Conservation (phyloP, 2,888 invertebrate species). For the Bombylius discolor region DNA sequence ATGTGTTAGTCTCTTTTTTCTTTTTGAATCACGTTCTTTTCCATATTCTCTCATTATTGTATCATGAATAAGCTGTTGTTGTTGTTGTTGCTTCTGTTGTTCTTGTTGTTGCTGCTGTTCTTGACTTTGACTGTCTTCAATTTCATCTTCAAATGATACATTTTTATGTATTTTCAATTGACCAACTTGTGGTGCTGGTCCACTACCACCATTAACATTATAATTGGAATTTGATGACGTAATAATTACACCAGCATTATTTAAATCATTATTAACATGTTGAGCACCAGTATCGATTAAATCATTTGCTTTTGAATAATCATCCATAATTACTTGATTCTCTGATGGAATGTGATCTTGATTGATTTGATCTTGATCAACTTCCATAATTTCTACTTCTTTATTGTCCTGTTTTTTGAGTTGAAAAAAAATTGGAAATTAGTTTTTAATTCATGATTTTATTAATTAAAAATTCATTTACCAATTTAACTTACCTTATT, state of each 20-base stretch:
- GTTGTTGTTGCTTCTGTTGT: background rate
- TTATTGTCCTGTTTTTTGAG: slow-evolving; percentile 7
- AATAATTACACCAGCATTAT: background rate
- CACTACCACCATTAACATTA: background rate
- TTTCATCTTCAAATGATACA: slow-evolving; percentile 16
- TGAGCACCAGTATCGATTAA: background rate
- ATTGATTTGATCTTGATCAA: slow-evolving; percentile 7
- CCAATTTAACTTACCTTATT: too few relatives aligned
- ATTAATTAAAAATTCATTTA: too few relatives aligned
- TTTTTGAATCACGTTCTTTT: background rate
- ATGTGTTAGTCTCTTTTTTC: background rate
- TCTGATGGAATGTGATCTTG: background rate
- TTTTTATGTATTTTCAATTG: slow-evolving; percentile 12
- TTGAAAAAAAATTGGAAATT: background rate
- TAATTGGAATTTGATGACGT: background rate
- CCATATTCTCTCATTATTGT: background rate
- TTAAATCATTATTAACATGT: background rate
- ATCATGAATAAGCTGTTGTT: background rate
- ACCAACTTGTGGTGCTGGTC: background rate
- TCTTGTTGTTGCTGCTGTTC: background rate
- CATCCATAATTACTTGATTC: background rate
- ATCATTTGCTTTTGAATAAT: background rate
- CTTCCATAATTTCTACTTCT: slow-evolving; percentile 8
- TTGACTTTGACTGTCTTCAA: slow-evolving; percentile 1
- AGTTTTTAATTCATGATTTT: too few relatives aligned